Base-by-base conservation (phyloP, 2,888 invertebrate genomes). In the Lottia scabra region DNA sequence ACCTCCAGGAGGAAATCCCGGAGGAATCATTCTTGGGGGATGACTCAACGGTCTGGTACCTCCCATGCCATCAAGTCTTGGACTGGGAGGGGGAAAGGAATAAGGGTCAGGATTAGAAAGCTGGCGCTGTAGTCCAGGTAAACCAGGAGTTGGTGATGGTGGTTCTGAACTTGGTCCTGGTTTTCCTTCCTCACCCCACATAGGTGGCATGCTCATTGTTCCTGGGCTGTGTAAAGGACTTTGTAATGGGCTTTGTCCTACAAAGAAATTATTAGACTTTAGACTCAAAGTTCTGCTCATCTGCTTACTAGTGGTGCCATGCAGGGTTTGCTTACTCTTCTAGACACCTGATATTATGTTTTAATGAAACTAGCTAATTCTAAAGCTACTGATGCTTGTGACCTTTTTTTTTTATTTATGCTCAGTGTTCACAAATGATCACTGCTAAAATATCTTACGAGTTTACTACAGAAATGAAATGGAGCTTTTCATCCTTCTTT, bases 101-200 rank as follows among this genome's bases (percentile, higher is more conserved):
- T 79, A 83, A 8, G 81, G 79, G 48, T 83, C 82, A 13, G 77
- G 69, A 38, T 27, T 56, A 30, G 67, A 65, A 16, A 27, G 48
- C 63, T 44, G 69, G 16, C 63, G 23, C 26, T 63, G 68, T 26
- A 69, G 62, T n/a, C 38, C 68, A 56, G 38, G 68, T 26, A 69
- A 68, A 27, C 38, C 68, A 56, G 38, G 30, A 8, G 38, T 38
- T 56, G 56, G 38, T 62, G 56, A 56, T 27, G 27, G 38, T 13
- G 27, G 23, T 43, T 63, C 43, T 19, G 65, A 27, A 48, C 27
- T 65, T 43, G 13, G 27, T 43, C 64, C 63, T 43, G 69, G 63
- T 23, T 56, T 56, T 13, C 23, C 19, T 3, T 56, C 56, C 44
- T 66, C 70, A 16, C 15, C 13, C 56, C 56, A 56, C 2, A 56